phyloP scores from a whole-genome alignment of 2,113 vertebrate genomes.

The Atlantisia rogersi region DNA sequence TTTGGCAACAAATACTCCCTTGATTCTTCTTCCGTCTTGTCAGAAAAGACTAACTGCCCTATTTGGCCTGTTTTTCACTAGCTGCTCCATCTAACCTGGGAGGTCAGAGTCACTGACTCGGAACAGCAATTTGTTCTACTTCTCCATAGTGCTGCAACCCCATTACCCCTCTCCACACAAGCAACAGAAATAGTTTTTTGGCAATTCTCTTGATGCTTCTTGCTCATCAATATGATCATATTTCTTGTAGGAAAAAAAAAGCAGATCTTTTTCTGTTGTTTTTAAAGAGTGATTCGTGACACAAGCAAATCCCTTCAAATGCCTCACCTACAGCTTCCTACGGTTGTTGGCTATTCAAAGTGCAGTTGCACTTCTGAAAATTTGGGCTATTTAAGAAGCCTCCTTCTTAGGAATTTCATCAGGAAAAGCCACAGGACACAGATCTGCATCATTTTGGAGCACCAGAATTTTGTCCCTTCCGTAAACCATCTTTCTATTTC shows the following conservation, averaged over 20 bases:
- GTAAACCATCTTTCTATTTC: background rate
- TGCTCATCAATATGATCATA: background rate
- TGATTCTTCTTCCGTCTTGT: background rate
- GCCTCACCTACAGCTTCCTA: background rate
- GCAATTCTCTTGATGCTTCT: background rate
- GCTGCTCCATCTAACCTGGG: background rate
- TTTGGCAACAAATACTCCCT: background rate
- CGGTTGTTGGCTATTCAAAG: background rate
- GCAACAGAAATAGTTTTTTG: background rate
- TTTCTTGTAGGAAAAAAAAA: background rate
- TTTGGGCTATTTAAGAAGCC: background rate
- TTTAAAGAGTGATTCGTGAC: background rate
- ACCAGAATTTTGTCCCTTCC: background rate
- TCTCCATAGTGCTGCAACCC: background rate
- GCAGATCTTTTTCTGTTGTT: background rate
- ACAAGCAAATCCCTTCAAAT: background rate
- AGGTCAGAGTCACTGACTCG: background rate
- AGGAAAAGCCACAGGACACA: background rate
- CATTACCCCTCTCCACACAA: background rate
- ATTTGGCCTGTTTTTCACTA: background rate
- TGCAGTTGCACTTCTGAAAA: background rate
- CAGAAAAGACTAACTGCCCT: background rate
- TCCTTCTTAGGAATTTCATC: background rate
- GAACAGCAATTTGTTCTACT: background rate
- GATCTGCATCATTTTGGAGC: accelerated